These are phyloP conservation scores for Calcarius ornatus DNA, from an alignment of 2,113 vertebrate species.

Conservation along the genomic window DNA sequence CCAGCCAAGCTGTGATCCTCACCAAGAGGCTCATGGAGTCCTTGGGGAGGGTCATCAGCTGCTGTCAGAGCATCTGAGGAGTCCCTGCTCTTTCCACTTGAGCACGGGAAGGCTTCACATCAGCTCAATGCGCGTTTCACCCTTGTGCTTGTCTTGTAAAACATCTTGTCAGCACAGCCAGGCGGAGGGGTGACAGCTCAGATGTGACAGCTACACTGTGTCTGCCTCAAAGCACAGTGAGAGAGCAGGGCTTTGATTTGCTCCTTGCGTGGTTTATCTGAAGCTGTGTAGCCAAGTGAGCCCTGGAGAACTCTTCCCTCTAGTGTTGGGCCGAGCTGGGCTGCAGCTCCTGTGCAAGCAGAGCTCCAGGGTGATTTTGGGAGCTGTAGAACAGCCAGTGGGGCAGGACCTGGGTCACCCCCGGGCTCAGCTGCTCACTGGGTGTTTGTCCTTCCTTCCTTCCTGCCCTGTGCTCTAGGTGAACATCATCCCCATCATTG, in stretches of 20 bases:
- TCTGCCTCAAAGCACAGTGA: accelerated
- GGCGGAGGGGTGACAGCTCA: not conserved
- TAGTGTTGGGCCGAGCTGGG: not conserved
- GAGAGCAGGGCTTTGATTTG: not conserved
- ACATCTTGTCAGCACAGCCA: not conserved
- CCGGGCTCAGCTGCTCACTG: not conserved
- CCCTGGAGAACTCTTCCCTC: slow-evolving; percentile 40
- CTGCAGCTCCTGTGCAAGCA: not conserved
- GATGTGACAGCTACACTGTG: not conserved
- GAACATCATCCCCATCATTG: slow-evolving; percentile 97
- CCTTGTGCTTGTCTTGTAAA: not conserved
- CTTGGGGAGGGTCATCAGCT: not conserved
- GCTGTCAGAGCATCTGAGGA: not conserved
- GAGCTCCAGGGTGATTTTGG: not conserved
- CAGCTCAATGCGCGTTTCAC: accelerated
- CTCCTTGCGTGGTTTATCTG: not conserved
- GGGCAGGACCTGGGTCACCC: not conserved
- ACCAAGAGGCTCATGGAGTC: not conserved
- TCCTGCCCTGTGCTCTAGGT: slow-evolving; percentile 74
- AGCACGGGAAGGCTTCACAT: not conserved
- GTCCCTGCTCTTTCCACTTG: not conserved
- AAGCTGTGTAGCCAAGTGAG: not conserved
- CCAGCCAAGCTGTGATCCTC: accelerated
- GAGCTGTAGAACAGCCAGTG: not conserved
- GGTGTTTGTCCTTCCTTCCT: not conserved